Evolutionary conservation across 2,113 vertebrate species (phyloP), one percentile per base, ranked within the genome.

Genomic region (Phrynosoma platyrhinos): DNA sequence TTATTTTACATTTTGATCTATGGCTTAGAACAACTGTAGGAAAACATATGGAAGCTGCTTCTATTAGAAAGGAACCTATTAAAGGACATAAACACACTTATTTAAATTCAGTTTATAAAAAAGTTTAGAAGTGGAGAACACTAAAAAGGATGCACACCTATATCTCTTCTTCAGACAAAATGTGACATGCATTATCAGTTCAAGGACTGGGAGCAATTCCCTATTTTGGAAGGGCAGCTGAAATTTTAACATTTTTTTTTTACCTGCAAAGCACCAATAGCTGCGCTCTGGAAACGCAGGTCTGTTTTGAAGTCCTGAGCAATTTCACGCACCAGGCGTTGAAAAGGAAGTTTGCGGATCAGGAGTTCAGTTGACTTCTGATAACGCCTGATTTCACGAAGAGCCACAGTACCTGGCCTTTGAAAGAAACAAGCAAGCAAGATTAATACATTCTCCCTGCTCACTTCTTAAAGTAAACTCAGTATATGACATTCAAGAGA

Each of bases 221-320:
- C 30, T 5, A 7, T 27, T n/a, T 71, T 79, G 18, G 58, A 83
- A 32, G 53, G n/a, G 36, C 13, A 81, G 30, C 18, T 52, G 79
- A 53, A 78, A 76, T 32, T 58, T 58, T 62, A 25, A 23, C 27
- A 58, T 5, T 5, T 79, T 36, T 32, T 55, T 40, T 20, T 90
- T 92, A 98, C 97, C 97, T 98, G 97, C 97, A 98, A 97, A 96
- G 97, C 97, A 95, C 97, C 97, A 84, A 98, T 98, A 92, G 97
- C 97, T 92, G 97, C 97, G 84, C 97, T 98, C 94, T 98, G 97
- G 94, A 98, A 98, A 95, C 97, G 97, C 96, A 98, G 96, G 86
- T 98, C 97, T 95, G 97, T 98, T 93, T 98, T 98, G 96, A 98
- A 98, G 94, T 98, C 97, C 97, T 98, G 97, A 96, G 97, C 97